phyloP scores from a whole-genome alignment of 2,113 vertebrate genomes.

The Salvelinus alpinus region DNA sequence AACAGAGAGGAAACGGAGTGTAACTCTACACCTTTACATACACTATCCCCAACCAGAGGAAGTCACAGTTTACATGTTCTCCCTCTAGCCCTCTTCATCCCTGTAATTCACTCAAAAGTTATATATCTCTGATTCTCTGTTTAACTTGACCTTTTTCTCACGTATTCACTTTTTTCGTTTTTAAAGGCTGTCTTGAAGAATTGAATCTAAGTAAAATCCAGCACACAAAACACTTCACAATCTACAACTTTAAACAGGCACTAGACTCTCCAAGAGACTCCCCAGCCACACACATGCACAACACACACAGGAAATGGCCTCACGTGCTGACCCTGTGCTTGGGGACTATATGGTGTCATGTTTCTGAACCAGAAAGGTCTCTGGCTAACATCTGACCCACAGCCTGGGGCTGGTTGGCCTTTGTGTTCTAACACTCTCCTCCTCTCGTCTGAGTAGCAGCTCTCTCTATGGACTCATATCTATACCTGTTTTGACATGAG shows the following conservation, averaged over 20 bases:
- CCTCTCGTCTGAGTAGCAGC: too few species aligned
- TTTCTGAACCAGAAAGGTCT: conserved; percentile 40
- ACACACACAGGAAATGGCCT: conserved; percentile 39
- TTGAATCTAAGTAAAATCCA: not conserved
- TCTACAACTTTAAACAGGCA: too few species aligned
- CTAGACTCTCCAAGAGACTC: not conserved
- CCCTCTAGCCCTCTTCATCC: not conserved
- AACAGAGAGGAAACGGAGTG: conserved; percentile 39
- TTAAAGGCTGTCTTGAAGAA: too few species aligned
- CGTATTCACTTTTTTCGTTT: not conserved
- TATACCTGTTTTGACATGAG: not conserved
- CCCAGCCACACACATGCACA: conserved; percentile 15
- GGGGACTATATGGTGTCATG: conserved; percentile 48
- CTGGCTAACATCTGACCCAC: conserved; percentile 35
- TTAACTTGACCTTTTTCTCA: not conserved
- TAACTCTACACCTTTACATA: conserved; percentile 34
- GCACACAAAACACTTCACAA: not conserved
- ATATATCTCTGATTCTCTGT: too few species aligned
- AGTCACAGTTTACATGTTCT: not conserved
- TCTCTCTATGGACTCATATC: not conserved
- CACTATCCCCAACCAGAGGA: conserved; percentile 1
- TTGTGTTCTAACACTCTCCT: not conserved
- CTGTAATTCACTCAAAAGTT: not conserved
- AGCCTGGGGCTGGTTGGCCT: not conserved
- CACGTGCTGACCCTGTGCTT: conserved; percentile 37